Conservation (phyloP, 1,140 invertebrate genomes). For the Bombus huntii region DNA sequence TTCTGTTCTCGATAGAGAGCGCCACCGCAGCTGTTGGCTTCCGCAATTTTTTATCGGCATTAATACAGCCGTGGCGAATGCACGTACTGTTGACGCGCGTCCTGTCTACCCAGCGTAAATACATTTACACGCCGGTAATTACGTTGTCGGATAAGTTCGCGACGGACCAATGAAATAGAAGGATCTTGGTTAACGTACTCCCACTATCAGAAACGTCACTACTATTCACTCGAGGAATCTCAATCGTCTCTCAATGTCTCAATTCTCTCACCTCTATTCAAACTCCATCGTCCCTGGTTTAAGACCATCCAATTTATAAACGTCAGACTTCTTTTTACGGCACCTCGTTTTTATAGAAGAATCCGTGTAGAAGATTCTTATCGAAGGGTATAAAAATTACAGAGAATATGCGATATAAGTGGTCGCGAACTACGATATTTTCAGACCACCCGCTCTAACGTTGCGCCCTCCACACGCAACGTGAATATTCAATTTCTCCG, state of each 20-base stretch:
- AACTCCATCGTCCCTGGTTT: neutral
- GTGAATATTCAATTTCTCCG: conserved; percentile 56
- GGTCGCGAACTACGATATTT: conserved; percentile 7
- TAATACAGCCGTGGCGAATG: conserved; percentile 43
- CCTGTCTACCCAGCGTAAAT: conserved; percentile 4
- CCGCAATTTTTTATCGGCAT: conserved; percentile 75
- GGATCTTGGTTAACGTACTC: neutral
- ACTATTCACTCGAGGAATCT: neutral
- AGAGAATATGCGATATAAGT: conserved; percentile 15
- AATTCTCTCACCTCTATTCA: neutral
- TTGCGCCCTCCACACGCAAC: conserved; percentile 39
- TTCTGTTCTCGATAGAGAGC: conserved; percentile 73
- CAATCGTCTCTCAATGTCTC: neutral
- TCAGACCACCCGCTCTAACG: conserved; percentile 17
- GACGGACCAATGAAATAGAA: neutral
- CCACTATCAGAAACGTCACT: neutral
- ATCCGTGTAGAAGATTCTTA: conserved; percentile 2
- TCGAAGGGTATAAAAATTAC: conserved; percentile 2
- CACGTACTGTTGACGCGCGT: neutral
- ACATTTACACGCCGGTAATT: conserved; percentile 32
- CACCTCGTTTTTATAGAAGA: neutral
- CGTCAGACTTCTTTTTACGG: neutral
- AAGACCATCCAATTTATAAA: neutral
- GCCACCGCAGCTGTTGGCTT: conserved; percentile 76
- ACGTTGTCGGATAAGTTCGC: conserved; percentile 10